Evolutionary conservation across 2,797 vertebrate genomes (phyloP).

Genomic region (Danio albolineatus): DNA sequence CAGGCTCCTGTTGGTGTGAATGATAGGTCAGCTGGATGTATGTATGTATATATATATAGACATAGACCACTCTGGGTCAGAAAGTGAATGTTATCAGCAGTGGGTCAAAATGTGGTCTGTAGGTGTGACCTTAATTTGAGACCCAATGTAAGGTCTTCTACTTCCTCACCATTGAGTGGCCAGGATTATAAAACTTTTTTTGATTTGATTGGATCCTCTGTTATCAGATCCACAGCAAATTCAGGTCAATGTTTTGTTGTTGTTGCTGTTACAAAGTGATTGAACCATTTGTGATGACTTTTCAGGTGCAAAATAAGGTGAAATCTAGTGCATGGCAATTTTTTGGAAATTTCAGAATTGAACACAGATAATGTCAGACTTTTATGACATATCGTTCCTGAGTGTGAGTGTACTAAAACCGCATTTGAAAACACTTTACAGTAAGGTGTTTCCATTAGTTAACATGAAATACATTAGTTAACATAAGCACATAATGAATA

Average conservation of each 20-base stretch:
- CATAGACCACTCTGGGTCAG: constrained; percentile 34
- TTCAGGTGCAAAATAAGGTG: neutral
- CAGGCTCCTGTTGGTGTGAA: constrained; percentile 31
- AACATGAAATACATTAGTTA: too few relatives aligned
- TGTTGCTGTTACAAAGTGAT: neutral
- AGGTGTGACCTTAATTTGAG: constrained; percentile 29
- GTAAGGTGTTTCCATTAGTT: too few relatives aligned
- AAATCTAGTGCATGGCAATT: neutral
- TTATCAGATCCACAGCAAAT: neutral
- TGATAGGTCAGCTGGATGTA: constrained; percentile 55
- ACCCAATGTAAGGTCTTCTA: constrained; percentile 29
- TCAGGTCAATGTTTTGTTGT: neutral
- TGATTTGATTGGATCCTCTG: constrained; percentile 18
- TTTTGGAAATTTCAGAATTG: neutral
- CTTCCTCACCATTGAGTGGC: constrained; percentile 28
- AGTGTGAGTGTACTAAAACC: neutral
- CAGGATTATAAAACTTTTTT: constrained; percentile 34
- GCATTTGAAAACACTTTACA: too few relatives aligned
- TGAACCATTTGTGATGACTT: neutral
- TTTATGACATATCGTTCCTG: neutral
- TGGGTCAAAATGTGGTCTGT: constrained; percentile 1
- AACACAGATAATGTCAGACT: neutral
- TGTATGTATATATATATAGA: constrained; percentile 64
- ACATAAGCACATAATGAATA: too few relatives aligned
- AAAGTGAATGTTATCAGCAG: constrained; percentile 38